Percentiles rank a stretch among this genome's conserved stretches.
phyloP scores from a whole-genome alignment of 1,140 invertebrate genomes.

The Trachelipus rathkii region DNA sequence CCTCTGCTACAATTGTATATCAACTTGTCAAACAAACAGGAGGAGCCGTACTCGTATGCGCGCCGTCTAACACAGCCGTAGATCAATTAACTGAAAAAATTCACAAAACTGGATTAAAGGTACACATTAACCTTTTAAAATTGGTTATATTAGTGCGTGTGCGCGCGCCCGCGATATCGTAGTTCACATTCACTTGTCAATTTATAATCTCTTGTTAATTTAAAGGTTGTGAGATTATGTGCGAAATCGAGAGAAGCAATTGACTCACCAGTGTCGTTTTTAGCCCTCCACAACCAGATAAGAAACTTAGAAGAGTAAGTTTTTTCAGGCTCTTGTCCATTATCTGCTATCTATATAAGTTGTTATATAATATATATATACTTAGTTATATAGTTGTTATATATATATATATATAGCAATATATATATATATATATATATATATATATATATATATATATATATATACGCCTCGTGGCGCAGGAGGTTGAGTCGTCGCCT shows the following conservation, averaged over 20 bases:
- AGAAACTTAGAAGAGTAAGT: constrained; percentile 71
- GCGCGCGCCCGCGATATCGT: no score
- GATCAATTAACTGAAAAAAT: constrained; percentile 99
- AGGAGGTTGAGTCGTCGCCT: no score
- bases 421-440: no score
- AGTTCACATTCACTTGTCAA: no score
- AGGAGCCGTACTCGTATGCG: constrained; percentile 94
- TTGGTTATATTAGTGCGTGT: no score
- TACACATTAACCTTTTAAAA: constrained; percentile 37
- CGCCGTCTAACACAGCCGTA: constrained; percentile 97
- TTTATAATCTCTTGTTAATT: not conserved
- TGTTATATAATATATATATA: not conserved
- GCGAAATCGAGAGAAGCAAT: constrained; percentile 98
- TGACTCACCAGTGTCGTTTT: constrained; percentile 93
- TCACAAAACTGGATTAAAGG: constrained; percentile 93
- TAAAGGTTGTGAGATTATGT: constrained; percentile 80
- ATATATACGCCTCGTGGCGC: no score
- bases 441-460: no score
- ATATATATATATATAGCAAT: no score
- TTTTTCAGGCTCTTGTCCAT: not conserved
- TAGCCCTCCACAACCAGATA: constrained; percentile 96
- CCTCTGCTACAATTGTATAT: constrained; percentile 98
- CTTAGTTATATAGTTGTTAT: no score
- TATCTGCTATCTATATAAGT: not conserved
- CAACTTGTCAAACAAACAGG: constrained; percentile 91